Conservation (phyloP, 2,113 vertebrate species). For the Rhabdornis inornatus region DNA sequence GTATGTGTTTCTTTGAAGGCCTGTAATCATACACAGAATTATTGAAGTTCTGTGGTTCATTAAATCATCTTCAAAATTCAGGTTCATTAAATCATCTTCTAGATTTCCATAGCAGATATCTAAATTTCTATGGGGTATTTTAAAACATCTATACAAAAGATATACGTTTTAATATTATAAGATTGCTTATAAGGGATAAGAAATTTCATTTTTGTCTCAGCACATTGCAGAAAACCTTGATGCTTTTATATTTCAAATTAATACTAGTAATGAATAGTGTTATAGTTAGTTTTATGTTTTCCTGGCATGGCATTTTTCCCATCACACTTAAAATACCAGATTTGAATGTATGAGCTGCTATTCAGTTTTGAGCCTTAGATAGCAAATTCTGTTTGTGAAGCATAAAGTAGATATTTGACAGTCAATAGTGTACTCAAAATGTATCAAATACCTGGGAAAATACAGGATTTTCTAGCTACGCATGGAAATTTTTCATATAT, state of each 20-base stretch:
- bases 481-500: fast-evolving
- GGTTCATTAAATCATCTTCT: not conserved
- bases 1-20: not conserved
- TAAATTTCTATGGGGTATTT: not conserved
- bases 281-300: not conserved
- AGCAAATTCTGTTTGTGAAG: not conserved
- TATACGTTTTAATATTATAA: not conserved
- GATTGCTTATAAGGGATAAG: not conserved
- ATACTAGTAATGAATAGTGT: not conserved
- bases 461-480: not conserved
- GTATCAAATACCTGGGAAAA: not conserved
- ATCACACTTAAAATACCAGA: not conserved
- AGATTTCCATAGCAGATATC: not conserved
- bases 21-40: not conserved
- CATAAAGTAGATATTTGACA: not conserved
- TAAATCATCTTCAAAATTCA: not conserved
- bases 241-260: not conserved
- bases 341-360: not conserved
- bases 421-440: not conserved
- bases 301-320: not conserved
- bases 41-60: not conserved
- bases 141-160: not conserved
- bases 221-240: not conserved
- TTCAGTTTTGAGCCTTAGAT: not conserved
- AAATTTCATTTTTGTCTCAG: not conserved